A percentile compares a stretch with the other conserved stretches of the same genome.
Evolutionary conservation across 2,888 invertebrate genomes (phyloP).

Genomic region (Drosophila mayaguana): DNA sequence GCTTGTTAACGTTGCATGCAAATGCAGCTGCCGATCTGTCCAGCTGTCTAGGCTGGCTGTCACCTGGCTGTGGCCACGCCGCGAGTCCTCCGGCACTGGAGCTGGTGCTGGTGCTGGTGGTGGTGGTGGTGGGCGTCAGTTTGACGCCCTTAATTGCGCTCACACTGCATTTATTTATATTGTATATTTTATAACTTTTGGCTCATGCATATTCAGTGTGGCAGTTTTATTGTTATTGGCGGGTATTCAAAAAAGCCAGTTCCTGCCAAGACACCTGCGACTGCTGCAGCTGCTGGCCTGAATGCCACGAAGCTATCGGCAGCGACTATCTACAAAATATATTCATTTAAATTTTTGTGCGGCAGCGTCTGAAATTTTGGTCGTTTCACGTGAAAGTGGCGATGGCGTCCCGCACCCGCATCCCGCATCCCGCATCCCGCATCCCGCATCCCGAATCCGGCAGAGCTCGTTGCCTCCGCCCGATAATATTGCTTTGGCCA

Average conservation of each 20-base stretch:
- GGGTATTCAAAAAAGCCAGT: constrained; percentile 59
- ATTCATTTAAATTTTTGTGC: constrained; percentile 73
- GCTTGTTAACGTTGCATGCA: constrained; percentile 55
- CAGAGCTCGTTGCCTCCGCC: constrained; percentile 9
- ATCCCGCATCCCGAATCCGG: too few species aligned
- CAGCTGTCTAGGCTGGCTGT: constrained; percentile 13
- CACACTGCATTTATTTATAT: constrained; percentile 78
- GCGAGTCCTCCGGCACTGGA: background rate
- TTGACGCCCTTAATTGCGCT: constrained; percentile 72
- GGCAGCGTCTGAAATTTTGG: constrained; percentile 48
- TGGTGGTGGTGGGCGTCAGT: constrained; percentile 43
- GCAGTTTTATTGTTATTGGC: constrained; percentile 78
- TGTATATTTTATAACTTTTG: constrained; percentile 76
- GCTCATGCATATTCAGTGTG: constrained; percentile 76
- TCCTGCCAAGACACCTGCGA: constrained; percentile 46
- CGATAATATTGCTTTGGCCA: constrained; percentile 65
- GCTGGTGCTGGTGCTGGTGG: too few species aligned
- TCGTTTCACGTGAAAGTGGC: constrained; percentile 44
- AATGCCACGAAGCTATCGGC: constrained; percentile 49
- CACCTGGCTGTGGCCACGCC: constrained; percentile 11
- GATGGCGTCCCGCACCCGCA: background rate
- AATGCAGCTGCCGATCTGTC: constrained; percentile 48
- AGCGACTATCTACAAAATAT: constrained; percentile 60
- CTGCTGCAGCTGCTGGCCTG: constrained; percentile 41
- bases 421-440: too few species aligned